A percentile compares a stretch with the other conserved stretches of the same genome.
These are phyloP conservation scores for Pachypanchax playfairii DNA, from an alignment of 2,113 vertebrate genomes.

Conservation along the genomic window DNA sequence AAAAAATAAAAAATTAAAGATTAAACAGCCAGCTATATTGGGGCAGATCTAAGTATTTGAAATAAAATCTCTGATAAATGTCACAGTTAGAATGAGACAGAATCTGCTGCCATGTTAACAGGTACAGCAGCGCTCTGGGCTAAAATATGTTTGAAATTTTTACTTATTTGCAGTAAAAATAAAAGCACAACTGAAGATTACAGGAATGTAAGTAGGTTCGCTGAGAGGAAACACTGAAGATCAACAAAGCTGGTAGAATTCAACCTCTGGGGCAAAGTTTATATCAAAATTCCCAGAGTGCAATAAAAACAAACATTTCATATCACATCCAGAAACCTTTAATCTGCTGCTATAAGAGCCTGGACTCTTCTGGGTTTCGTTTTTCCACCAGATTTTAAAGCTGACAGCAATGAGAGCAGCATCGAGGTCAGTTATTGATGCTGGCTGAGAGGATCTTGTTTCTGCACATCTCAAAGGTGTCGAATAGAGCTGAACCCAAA, in stretches of 20 bases:
- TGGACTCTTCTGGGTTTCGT: neutral
- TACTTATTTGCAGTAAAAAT: neutral
- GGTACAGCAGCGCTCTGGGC: neutral
- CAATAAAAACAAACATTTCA: slow-evolving; percentile 3
- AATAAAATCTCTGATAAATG: too few species aligned
- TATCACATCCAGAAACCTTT: neutral
- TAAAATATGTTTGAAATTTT: neutral
- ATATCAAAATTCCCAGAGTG: neutral
- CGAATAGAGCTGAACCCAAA: neutral
- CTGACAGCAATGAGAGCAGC: neutral
- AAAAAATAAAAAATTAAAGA: too few species aligned
- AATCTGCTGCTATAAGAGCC: neutral
- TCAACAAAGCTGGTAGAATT: slow-evolving; percentile 1
- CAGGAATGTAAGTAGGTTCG: neutral
- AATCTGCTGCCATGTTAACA: neutral
- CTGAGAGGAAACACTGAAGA: neutral
- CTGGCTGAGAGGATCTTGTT: slow-evolving; percentile 4
- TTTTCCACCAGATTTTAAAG: slow-evolving; percentile 4
- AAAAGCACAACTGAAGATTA: neutral
- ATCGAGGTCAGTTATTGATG: neutral
- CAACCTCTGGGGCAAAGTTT: neutral
- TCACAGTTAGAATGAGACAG: neutral
- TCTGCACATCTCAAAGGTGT: neutral
- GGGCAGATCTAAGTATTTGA: too few species aligned
- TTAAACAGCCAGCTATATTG: too few species aligned